Base-by-base conservation (phyloP, 2,888 invertebrate species). In the Andricus curvator region DNA sequence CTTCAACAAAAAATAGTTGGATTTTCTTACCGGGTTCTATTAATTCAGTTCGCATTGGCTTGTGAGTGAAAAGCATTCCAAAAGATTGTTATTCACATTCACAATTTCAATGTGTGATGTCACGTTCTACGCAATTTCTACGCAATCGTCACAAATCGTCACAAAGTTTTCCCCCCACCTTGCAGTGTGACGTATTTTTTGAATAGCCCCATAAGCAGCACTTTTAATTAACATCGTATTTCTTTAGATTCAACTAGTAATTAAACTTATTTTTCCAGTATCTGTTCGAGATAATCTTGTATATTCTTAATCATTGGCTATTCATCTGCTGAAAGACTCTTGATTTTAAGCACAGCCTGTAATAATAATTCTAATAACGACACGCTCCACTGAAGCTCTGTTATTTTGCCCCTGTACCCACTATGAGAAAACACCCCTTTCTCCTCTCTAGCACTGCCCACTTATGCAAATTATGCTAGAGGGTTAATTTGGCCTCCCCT, bases 331-430 rank as follows among this genome's bases (percentile, higher is more conserved):
- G 91, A 92, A 92, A 92, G 92, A 91, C 90, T 89, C 90, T 89
- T 92, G 92, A 92, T 92, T 92, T 90, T 89, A 90, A 92, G 90
- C 90, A 89, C 88, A 87, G 89, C 86, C 90, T 92, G 88, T 91
- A 90, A 91, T 92, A 90, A 91, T 92, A 89, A 92, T 91, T 91
- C 88, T 91, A 90, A 91, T 91, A 91, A 90, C 89, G 89, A 89
- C 84, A 84, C 85, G 86, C 85, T 87, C 84, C 83, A 78, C 62
- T 80, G 82, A 82, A 86, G 83, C 86, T 86, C 88, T 90, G 89
- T 89, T 86, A 90, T 90, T 87, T 84, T 81, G 81, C 83, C 84
- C 84, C 84, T 82, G 80, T 81, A 86, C 84, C 82, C 77, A 78
- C 82, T 80, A 80, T 81, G 76, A 81, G 82, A 83, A 82, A 82